Base-by-base conservation (phyloP, 2,888 invertebrate species). In the Archips xylosteana region DNA sequence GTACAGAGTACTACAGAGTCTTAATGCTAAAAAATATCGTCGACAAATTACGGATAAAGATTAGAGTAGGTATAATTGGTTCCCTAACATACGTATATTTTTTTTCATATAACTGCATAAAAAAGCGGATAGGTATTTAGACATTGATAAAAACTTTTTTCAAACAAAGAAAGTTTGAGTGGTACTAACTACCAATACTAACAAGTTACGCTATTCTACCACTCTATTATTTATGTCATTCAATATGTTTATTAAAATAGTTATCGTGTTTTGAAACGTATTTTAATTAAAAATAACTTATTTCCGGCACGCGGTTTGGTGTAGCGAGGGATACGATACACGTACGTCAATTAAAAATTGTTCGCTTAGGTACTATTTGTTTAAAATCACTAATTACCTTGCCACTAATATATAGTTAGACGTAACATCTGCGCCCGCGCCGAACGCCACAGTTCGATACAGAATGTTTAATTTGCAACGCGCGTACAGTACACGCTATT, bases 351-450 rank as follows among this genome's bases (percentile, higher is more conserved):
- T 92, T 92, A 93, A 90, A 57, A 93, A 91, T 87, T 81, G 88
- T 89, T 91, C 88, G 89, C 89, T 83, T 88, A 90, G 89, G 87
- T 90, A 87, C 90, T 93, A 92, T 94, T 94, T 94, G 94, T 92
- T 92, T 88, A 89, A 89, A 92, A 91, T 92, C 88, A 89, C 90
- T 92, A 92, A 93, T 94, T 92, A 93, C 83, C 85, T 85, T 82
- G 83, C 87, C 87, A 80, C 89, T 92, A 93, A 94, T 93, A 90
- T 89, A 91, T 91, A 90, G 88, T 89, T 92, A 86, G 86, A 88
- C 47, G 51, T 12, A 57, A 89, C 94, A 93, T 94, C 93, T 94
- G 94, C 88, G 80, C 78, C 78, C 86, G 84, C 78, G 80, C 77
- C 78, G 87, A 83, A 80, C 76, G 79, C 77, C 79, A 83, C 82